phyloP scores from a whole-genome alignment of 2,797 vertebrate genomes.

The Sparus aurata region DNA sequence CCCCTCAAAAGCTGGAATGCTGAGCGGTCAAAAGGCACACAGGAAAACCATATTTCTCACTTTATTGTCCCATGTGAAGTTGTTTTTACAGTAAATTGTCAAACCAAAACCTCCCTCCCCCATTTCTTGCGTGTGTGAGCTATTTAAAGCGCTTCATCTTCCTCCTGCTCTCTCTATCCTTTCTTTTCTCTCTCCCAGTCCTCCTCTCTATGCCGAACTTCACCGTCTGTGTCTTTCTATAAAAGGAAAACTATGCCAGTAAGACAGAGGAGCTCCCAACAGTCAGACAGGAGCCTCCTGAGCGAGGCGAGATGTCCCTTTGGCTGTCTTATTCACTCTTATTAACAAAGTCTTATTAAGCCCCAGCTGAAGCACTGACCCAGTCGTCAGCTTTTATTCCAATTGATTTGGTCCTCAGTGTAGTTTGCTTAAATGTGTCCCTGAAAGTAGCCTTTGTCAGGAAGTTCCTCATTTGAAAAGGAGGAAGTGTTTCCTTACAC shows the following conservation, averaged over 20 bases:
- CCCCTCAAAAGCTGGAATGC: constrained; percentile 57
- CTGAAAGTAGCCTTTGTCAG: background rate
- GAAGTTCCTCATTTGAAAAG: constrained; percentile 38
- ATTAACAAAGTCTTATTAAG: constrained; percentile 2
- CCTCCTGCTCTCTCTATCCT: constrained; percentile 20
- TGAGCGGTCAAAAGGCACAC: constrained; percentile 52
- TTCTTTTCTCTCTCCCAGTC: background rate
- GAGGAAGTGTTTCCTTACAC: constrained; percentile 37
- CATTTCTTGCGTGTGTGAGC: constrained; percentile 36
- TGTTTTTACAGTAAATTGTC: constrained; percentile 76
- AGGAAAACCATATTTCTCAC: constrained; percentile 72
- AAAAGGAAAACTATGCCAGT: constrained; percentile 82
- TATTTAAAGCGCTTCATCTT: constrained; percentile 59
- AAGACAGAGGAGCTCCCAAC: constrained; percentile 40
- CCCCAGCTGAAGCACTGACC: too few species aligned
- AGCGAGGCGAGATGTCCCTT: constrained; percentile 33
- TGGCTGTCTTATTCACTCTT: constrained; percentile 25
- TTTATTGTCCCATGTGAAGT: constrained; percentile 75
- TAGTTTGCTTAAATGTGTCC: too few species aligned
- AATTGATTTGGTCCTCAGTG: too few species aligned
- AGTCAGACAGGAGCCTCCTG: constrained; percentile 28
- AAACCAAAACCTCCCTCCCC: constrained; percentile 57
- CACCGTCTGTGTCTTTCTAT: constrained; percentile 71
- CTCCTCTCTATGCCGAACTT: constrained; percentile 26
- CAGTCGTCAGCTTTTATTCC: too few species aligned